Conservation (phyloP, 1,140 invertebrate genomes). For the Nasonia longicornis region DNA sequence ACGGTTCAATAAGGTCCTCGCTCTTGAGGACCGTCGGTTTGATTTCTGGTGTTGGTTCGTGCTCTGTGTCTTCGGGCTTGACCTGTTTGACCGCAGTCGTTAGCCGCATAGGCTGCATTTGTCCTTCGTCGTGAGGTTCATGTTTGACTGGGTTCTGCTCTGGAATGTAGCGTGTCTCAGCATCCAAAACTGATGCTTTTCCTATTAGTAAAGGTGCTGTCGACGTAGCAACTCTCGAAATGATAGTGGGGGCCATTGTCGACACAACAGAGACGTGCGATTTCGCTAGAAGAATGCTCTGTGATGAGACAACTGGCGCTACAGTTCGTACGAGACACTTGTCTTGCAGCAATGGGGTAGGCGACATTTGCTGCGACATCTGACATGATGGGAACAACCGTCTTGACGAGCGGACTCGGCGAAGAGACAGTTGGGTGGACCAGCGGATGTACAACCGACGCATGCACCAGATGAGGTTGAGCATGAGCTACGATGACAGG, state of each 20-base stretch:
- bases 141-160: background rate
- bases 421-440: slow-evolving; percentile 49
- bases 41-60: background rate
- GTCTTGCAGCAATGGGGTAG: slow-evolving; percentile 6
- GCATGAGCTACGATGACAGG: slow-evolving; percentile 69
- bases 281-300: slow-evolving; percentile 50
- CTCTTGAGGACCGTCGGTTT: slow-evolving; percentile 33
- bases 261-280: slow-evolving; percentile 57
- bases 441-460: slow-evolving; percentile 57
- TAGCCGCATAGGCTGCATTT: slow-evolving; percentile 42
- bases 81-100: background rate
- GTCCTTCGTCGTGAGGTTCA: background rate
- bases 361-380: slow-evolving; percentile 50
- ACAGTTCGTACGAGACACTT: slow-evolving; percentile 25
- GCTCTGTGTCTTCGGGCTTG: slow-evolving; percentile 8
- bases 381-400: slow-evolving; percentile 56
- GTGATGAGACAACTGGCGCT: background rate
- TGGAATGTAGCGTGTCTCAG: background rate
- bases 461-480: slow-evolving; percentile 58
- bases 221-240: slow-evolving; percentile 51
- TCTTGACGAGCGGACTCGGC: slow-evolving; percentile 58
- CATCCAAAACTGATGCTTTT: background rate
- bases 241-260: slow-evolving; percentile 54
- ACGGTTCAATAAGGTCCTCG: slow-evolving; percentile 48
- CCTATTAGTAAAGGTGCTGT: slow-evolving; percentile 5